Percentiles rank a stretch among this genome's conserved stretches.
Conservation (phyloP, 2,113 vertebrate species). For the Actinemys pallida region DNA sequence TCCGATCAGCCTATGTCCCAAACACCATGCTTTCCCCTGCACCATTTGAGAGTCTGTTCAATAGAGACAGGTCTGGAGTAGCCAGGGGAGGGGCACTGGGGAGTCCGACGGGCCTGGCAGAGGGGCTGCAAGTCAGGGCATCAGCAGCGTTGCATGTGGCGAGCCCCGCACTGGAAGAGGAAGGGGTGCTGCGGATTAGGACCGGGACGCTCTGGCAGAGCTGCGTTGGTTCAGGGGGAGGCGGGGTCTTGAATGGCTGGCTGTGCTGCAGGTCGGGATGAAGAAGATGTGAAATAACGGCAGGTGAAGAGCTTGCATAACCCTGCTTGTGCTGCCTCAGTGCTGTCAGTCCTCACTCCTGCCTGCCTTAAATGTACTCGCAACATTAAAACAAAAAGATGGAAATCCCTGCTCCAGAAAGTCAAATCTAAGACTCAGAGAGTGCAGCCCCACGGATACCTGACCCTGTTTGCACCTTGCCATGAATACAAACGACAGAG, state of each 20-base stretch:
- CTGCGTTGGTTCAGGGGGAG: background rate
- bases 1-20: background rate
- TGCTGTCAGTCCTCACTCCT: too few species aligned
- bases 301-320: background rate
- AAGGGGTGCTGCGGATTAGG: background rate
- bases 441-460: background rate
- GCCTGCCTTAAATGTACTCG: background rate
- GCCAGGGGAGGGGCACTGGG: background rate
- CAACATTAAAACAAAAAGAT: background rate
- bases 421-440: rapidly evolving
- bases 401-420: background rate
- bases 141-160: background rate
- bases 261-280: background rate
- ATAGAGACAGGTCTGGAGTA: background rate
- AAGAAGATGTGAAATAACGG: background rate
- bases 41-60: background rate
- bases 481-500: background rate
- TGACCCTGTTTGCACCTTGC: rapidly evolving
- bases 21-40: too few species aligned
- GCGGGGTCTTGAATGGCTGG: background rate
- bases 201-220: background rate
- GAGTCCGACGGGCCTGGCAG: background rate
- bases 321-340: background rate
- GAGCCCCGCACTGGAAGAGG: background rate
- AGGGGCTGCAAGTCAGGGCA: too few species aligned